Conservation (phyloP, 2,113 vertebrate genomes). For the Bos javanicus region DNA sequence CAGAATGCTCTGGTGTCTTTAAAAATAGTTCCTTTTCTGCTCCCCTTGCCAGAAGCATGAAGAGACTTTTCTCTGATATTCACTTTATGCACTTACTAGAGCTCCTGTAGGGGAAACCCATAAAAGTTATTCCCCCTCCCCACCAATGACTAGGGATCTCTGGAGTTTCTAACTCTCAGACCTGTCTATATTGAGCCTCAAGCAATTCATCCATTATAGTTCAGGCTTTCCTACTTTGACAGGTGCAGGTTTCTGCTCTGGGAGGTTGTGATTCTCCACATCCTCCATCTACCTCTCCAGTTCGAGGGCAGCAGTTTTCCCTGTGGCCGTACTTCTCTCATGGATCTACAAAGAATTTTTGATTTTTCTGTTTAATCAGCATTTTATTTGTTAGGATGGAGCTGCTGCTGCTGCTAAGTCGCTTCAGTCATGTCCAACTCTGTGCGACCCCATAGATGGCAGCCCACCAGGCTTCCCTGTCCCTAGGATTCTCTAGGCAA, state of each 20-base stretch:
- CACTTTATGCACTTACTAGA: neutral
- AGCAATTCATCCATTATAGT: neutral
- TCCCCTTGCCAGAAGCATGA: neutral
- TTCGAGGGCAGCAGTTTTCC: neutral
- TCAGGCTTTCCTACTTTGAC: neutral
- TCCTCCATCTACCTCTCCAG: neutral
- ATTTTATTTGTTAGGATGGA: neutral
- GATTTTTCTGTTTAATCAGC: neutral
- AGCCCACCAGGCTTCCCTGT: too few relatives aligned
- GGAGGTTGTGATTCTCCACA: neutral
- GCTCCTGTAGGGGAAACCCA: neutral
- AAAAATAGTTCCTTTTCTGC: neutral
- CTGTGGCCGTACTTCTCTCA: neutral
- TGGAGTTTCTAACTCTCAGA: neutral
- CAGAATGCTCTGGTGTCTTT: neutral
- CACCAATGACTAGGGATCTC: too few relatives aligned
- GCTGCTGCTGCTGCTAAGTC: too few relatives aligned
- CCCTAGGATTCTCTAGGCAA: too few relatives aligned
- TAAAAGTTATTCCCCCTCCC: neutral
- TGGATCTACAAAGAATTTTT: neutral
- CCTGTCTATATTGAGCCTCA: neutral
- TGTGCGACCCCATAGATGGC: too few relatives aligned
- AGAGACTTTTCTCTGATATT: neutral
- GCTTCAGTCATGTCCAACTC: too few relatives aligned
- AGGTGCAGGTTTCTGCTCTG: neutral